phyloP scores from a whole-genome alignment of 2,113 vertebrate genomes.

The Taurulus bubalis region DNA sequence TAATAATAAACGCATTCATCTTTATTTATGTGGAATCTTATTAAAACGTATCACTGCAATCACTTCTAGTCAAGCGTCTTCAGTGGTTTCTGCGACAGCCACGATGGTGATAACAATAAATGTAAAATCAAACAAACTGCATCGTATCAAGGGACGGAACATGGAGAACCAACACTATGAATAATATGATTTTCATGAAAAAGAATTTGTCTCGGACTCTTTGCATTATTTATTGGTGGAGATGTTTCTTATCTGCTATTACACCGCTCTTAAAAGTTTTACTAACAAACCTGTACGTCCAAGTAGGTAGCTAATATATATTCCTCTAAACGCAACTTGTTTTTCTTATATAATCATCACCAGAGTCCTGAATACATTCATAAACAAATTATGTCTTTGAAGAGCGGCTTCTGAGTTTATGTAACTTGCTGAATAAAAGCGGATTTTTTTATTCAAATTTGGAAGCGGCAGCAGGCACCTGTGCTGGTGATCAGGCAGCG shows the following conservation, averaged over 20 bases:
- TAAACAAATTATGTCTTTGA: conserved; percentile 34
- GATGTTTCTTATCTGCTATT: neutral
- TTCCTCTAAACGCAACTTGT: conserved; percentile 22
- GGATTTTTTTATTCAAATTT: conserved; percentile 41
- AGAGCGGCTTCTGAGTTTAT: conserved; percentile 38
- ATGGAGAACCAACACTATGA: neutral
- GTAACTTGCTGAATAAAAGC: conserved; percentile 46
- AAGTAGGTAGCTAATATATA: conserved; percentile 16
- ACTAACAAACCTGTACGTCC: neutral
- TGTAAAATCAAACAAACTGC: conserved; percentile 10
- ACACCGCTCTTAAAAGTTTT: neutral
- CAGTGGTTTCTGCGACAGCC: neutral
- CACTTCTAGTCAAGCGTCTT: conserved; percentile 14
- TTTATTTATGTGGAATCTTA: conserved; percentile 5
- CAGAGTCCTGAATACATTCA: conserved; percentile 10
- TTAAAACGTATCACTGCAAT: conserved; percentile 16
- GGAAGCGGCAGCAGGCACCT: conserved; percentile 43
- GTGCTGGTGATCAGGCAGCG: conserved; percentile 47
- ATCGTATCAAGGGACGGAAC: neutral
- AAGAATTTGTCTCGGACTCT: neutral
- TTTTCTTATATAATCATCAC: conserved; percentile 20
- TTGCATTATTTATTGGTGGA: neutral
- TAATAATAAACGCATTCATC: conserved; percentile 1
- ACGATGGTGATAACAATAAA: neutral
- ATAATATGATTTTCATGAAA: neutral